phyloP scores from a whole-genome alignment of 37 sponge, comb jelly and placozoan species.

The Bolinopsis microptera region DNA sequence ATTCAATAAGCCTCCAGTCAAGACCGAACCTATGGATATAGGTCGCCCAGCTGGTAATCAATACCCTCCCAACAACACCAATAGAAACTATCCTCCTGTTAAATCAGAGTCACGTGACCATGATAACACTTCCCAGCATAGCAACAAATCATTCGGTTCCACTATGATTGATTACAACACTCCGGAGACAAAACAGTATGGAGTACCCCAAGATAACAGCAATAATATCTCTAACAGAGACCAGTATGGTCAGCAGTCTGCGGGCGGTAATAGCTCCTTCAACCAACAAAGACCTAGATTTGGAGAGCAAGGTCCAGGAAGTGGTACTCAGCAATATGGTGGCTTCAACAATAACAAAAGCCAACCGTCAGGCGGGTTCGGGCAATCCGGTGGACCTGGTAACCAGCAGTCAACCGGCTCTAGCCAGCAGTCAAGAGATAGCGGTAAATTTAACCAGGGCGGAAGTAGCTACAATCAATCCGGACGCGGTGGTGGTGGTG shows the following conservation, averaged over 20 bases:
- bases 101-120: neutral
- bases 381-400: neutral
- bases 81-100: neutral
- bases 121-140: neutral
- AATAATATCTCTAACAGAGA: neutral
- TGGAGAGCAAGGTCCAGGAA: neutral
- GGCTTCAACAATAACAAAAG: neutral
- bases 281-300: neutral
- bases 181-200: conserved; percentile 55
- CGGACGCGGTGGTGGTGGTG: neutral
- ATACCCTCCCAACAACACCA: neutral
- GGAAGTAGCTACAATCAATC: too few relatives aligned
- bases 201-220: neutral
- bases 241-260: neutral
- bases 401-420: neutral
- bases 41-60: neutral
- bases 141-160: conserved; percentile 26
- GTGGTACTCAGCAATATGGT: neutral
- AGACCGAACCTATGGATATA: neutral
- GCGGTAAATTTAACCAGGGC: neutral
- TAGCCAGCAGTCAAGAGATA: neutral
- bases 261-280: too few relatives aligned
- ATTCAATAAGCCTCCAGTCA: neutral
- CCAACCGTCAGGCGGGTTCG: neutral
- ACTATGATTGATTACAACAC: neutral